Conservation (phyloP, 2,888 invertebrate genomes). For the Plebejus argus region DNA sequence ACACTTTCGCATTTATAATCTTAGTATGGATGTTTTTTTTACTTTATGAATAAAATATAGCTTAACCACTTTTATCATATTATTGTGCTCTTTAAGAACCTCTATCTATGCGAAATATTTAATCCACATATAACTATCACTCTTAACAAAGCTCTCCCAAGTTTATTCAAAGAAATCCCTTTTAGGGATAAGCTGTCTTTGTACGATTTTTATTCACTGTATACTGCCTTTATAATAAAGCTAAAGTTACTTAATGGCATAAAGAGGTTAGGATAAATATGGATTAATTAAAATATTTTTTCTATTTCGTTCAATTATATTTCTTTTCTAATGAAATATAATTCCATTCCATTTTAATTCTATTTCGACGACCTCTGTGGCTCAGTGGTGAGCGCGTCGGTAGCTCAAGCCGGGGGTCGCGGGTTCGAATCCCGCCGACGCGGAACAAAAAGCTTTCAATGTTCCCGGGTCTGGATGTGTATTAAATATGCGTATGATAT, state of each 20-base stretch:
- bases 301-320: not conserved
- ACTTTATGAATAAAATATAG: not conserved
- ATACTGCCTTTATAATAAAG: not conserved
- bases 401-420: no score
- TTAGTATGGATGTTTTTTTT: no score
- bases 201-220: slow-evolving; percentile 13
- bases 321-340: no score
- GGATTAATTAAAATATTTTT: not conserved
- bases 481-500: no score
- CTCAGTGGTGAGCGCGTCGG: no score
- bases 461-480: no score
- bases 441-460: no score
- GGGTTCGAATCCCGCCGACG: no score
- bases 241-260: not conserved
- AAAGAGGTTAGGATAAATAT: not conserved
- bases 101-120: slow-evolving; percentile 7
- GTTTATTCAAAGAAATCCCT: slow-evolving; percentile 17
- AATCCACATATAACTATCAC: not conserved
- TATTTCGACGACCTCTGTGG: no score
- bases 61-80: not conserved
- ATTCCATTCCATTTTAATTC: no score
- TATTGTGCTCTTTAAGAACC: not conserved
- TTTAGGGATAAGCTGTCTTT: slow-evolving; percentile 2
- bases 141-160: not conserved
- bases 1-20: no score